Evolutionary conservation across 2,888 invertebrate species (phyloP).

Genomic region (Eulithis prunata): DNA sequence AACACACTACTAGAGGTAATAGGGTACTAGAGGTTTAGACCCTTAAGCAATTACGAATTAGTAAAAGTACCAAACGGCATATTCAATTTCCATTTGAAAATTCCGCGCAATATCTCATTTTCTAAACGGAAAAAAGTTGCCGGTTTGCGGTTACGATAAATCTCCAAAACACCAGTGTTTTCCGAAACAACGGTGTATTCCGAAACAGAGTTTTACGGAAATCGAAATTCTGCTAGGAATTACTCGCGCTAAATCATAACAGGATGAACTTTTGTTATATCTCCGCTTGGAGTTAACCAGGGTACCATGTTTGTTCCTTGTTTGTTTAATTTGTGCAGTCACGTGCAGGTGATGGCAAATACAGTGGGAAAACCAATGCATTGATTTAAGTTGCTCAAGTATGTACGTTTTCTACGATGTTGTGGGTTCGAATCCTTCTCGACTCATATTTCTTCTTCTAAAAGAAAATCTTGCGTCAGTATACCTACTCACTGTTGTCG

Average conservation of each 20-base stretch:
- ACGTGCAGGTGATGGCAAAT: background rate
- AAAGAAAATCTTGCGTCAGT: too few species aligned
- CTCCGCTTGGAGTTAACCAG: constrained; percentile 11
- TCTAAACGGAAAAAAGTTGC: constrained; percentile 42
- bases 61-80: constrained; percentile 41
- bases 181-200: constrained; percentile 39
- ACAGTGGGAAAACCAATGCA: too few species aligned
- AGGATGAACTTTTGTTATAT: constrained; percentile 39
- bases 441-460: too few species aligned
- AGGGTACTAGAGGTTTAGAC: too few species aligned
- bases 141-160: constrained; percentile 44
- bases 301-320: constrained; percentile 7
- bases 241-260: constrained; percentile 43
- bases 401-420: too few species aligned
- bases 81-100: constrained; percentile 45
- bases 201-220: constrained; percentile 39
- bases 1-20: too few species aligned
- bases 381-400: too few species aligned
- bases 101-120: constrained; percentile 37
- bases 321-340: background rate
- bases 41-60: too few species aligned
- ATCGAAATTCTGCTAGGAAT: constrained; percentile 45
- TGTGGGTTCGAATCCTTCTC: too few species aligned
- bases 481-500: too few species aligned
- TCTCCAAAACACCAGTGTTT: constrained; percentile 34